A percentile compares a stretch with the other conserved stretches of the same genome.
phyloP scores from a whole-genome alignment of 2,797 vertebrate genomes.

The Macrochelys suwanniensis region DNA sequence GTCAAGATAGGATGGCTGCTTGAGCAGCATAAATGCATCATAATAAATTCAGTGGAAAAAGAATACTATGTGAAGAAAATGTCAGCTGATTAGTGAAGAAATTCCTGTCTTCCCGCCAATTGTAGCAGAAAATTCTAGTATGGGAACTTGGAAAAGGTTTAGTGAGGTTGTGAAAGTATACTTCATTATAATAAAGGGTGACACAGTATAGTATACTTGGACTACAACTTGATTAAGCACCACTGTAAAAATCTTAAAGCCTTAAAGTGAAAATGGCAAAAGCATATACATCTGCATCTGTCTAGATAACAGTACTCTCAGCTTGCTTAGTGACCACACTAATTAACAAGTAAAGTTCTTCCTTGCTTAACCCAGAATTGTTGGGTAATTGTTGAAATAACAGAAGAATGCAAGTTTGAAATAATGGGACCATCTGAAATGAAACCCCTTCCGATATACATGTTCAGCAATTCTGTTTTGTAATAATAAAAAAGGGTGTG shows the following conservation, averaged over 20 bases:
- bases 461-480: background rate
- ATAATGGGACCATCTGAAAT: background rate
- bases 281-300: background rate
- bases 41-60: background rate
- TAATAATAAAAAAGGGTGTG: background rate
- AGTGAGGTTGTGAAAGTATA: background rate
- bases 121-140: background rate
- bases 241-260: background rate
- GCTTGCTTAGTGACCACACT: background rate
- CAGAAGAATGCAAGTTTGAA: background rate
- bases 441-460: background rate
- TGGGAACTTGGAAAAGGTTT: background rate
- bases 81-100: background rate
- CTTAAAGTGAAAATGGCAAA: background rate
- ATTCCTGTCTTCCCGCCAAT: background rate
- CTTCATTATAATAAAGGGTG: background rate
- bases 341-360: background rate
- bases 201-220: background rate
- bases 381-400: background rate
- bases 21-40: fast-evolving
- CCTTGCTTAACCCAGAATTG: background rate
- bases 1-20: background rate
- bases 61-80: background rate
- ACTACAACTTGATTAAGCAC: background rate
- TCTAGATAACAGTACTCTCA: background rate